Conservation (phyloP, 2,888 invertebrate species). For the Drosophila recens region DNA sequence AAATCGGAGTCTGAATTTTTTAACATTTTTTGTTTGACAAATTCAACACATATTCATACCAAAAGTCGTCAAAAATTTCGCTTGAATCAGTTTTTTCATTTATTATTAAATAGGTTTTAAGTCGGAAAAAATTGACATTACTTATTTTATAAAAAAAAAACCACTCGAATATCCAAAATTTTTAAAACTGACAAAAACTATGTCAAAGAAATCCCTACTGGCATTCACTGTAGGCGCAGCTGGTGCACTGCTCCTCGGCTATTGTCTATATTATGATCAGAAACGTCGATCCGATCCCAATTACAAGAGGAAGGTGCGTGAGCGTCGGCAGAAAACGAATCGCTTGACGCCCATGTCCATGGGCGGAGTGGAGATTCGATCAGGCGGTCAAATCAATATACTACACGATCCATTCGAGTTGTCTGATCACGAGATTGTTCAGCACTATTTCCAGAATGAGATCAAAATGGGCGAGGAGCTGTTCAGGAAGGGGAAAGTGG, state of each 20-base stretch:
- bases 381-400: background rate
- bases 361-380: background rate
- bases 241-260: conserved; percentile 34
- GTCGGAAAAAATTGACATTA: conserved; percentile 2
- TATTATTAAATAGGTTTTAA: background rate
- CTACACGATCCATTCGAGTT: background rate
- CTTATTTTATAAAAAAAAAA: conserved; percentile 5
- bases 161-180: conserved; percentile 7
- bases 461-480: conserved; percentile 41
- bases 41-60: background rate
- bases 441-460: conserved; percentile 43
- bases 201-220: conserved; percentile 29
- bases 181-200: conserved; percentile 1
- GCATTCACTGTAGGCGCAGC: conserved; percentile 31
- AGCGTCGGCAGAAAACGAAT: conserved; percentile 36
- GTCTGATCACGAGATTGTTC: conserved; percentile 31
- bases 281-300: conserved; percentile 49
- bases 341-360: background rate
- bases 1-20: too few species aligned
- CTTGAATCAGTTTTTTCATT: background rate
- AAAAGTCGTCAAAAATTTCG: background rate
- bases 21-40: too few species aligned
- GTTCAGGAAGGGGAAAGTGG: conserved; percentile 27
- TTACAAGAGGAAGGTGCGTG: conserved; percentile 42
- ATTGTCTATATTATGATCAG: conserved; percentile 50